Conservation (phyloP, 1,140 invertebrate genomes). For the Drosophila trapezifrons region DNA sequence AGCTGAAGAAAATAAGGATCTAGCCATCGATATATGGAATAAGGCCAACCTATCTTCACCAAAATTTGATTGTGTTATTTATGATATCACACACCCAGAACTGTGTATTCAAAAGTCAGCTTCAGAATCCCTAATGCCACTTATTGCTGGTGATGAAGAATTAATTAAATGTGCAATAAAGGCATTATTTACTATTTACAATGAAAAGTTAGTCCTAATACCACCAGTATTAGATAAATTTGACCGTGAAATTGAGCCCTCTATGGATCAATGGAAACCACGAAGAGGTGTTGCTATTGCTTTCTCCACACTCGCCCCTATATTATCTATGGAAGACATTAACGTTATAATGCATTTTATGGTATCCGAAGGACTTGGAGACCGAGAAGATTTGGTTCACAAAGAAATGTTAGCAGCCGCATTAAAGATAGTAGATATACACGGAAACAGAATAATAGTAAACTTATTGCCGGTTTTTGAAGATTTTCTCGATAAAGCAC, state of each 20-base stretch:
- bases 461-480: constrained; percentile 95
- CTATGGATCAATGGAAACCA: constrained; percentile 93
- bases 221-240: constrained; percentile 95
- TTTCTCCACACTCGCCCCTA: constrained; percentile 88
- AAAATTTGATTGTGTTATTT: constrained; percentile 87
- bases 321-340: constrained; percentile 87
- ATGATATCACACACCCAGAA: constrained; percentile 91
- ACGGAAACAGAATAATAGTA: constrained; percentile 93
- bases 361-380: constrained; percentile 93
- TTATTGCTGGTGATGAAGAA: constrained; percentile 86
- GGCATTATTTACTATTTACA: constrained; percentile 90
- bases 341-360: constrained; percentile 92
- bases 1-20: constrained; percentile 87
- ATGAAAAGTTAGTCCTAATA: constrained; percentile 91
- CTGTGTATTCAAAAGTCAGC: constrained; percentile 91
- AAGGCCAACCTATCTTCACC: constrained; percentile 86
- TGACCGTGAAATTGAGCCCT: constrained; percentile 93
- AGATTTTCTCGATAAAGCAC: constrained; percentile 94
- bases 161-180: constrained; percentile 87
- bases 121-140: constrained; percentile 89
- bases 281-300: constrained; percentile 94
- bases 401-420: constrained; percentile 96
- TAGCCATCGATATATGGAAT: constrained; percentile 90
- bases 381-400: constrained; percentile 92
- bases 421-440: constrained; percentile 94